These are phyloP conservation scores for Allobates femoralis DNA, from an alignment of 2,797 vertebrate genomes.

Conservation along the genomic window DNA sequence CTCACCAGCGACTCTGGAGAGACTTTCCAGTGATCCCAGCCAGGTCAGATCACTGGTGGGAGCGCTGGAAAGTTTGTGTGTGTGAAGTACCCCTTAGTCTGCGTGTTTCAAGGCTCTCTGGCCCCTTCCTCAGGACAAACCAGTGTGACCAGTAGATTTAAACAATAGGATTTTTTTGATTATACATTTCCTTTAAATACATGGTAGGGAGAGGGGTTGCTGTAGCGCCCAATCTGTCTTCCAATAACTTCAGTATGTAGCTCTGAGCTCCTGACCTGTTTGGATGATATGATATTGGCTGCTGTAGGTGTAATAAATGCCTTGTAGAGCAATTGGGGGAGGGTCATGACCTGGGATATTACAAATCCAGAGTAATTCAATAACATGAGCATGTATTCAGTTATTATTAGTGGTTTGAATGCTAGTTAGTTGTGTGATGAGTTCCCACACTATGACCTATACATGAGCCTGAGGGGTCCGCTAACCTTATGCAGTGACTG, in stretches of 20 bases:
- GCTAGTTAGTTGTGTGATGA: constrained; percentile 57
- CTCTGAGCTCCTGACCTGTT: neutral
- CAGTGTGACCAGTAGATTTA: too few species aligned
- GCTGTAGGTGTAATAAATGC: constrained; percentile 24
- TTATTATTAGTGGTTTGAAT: constrained; percentile 53
- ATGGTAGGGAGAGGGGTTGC: neutral
- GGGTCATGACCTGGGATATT: constrained; percentile 36
- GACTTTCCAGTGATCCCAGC: too few species aligned
- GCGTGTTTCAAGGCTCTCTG: too few species aligned
- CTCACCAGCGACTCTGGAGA: too few species aligned
- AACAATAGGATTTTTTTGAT: too few species aligned
- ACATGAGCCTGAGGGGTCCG: constrained; percentile 49
- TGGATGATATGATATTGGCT: constrained; percentile 2
- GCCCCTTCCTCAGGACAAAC: too few species aligned
- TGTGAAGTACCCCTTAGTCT: too few species aligned
- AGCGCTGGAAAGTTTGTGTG: too few species aligned
- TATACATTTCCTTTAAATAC: neutral
- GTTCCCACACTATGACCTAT: constrained; percentile 56
- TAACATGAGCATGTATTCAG: constrained; percentile 43
- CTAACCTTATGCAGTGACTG: constrained; percentile 60
- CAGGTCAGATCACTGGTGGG: too few species aligned
- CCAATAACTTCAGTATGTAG: neutral
- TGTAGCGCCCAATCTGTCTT: neutral
- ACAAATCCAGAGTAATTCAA: constrained; percentile 49
- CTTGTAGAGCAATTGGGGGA: neutral